Percentiles rank a stretch among this genome's conserved stretches.
phyloP scores from a whole-genome alignment of 1,140 invertebrate species.

The Achatina immaculata region DNA sequence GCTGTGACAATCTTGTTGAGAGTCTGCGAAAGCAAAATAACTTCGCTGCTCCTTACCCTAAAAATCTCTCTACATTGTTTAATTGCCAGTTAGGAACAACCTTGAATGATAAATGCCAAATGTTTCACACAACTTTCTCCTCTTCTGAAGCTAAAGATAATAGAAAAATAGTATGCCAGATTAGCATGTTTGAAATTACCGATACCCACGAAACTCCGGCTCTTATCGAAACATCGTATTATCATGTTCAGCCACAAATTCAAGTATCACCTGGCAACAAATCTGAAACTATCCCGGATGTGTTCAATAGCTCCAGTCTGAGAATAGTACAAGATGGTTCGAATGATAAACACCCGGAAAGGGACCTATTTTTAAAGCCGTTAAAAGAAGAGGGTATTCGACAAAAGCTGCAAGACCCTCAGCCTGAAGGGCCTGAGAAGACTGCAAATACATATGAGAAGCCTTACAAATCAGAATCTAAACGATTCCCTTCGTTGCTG shows the following conservation, averaged over 20 bases:
- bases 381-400: neutral
- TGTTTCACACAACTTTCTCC: too few relatives aligned
- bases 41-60: too few relatives aligned
- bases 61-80: too few relatives aligned
- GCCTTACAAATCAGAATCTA: neutral
- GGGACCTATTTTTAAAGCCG: neutral
- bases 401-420: neutral
- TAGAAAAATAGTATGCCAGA: constrained; percentile 8
- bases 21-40: too few relatives aligned
- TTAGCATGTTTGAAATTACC: constrained; percentile 8
- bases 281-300: neutral
- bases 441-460: neutral
- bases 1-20: too few relatives aligned
- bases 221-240: constrained; percentile 3
- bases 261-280: neutral
- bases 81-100: too few relatives aligned
- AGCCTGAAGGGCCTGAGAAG: too few relatives aligned
- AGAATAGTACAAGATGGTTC: neutral
- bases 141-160: neutral
- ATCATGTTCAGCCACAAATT: neutral
- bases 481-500: neutral
- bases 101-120: too few relatives aligned
- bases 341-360: neutral
- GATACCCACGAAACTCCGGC: neutral
- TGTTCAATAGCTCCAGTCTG: neutral